These are phyloP conservation scores for Keiferia lycopersicella DNA, from an alignment of 2,888 invertebrate species.

Conservation along the genomic window DNA sequence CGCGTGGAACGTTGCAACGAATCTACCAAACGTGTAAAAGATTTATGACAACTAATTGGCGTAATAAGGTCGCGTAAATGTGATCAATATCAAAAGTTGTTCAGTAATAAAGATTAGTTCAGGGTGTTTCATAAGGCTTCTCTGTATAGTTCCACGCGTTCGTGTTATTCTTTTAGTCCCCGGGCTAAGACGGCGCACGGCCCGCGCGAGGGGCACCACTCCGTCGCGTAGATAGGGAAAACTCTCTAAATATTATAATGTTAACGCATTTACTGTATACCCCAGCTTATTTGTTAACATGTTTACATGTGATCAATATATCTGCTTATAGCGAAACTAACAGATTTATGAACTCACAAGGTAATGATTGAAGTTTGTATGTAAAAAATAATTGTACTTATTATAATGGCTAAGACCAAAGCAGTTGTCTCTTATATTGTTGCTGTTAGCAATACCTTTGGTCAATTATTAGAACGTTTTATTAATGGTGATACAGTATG, in stretches of 20 bases:
- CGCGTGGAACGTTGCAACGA: neutral
- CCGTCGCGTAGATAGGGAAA: conserved; percentile 52
- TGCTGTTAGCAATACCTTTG: conserved; percentile 77
- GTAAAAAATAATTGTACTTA: conserved; percentile 67
- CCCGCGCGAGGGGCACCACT: conserved; percentile 47
- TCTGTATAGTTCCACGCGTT: neutral
- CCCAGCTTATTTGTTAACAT: conserved; percentile 62
- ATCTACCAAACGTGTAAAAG: neutral
- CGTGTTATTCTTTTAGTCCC: neutral
- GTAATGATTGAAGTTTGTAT: conserved; percentile 55
- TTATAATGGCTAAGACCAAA: conserved; percentile 72
- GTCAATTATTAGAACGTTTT: conserved; percentile 79
- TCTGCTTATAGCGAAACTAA: conserved; percentile 47
- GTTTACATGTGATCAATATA: conserved; percentile 54
- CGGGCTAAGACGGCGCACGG: conserved; percentile 28
- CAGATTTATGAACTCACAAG: conserved; percentile 50
- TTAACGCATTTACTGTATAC: conserved; percentile 60
- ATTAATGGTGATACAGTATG: conserved; percentile 63
- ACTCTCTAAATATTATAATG: conserved; percentile 44
- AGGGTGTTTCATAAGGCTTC: too few relatives aligned
- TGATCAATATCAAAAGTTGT: too few relatives aligned
- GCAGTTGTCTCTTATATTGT: conserved; percentile 67
- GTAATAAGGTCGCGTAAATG: too few relatives aligned
- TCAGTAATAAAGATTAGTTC: neutral
- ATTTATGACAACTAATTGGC: too few relatives aligned